These are phyloP conservation scores for Zelleria hepariella DNA, from an alignment of 2,888 invertebrate genomes.

Conservation along the genomic window DNA sequence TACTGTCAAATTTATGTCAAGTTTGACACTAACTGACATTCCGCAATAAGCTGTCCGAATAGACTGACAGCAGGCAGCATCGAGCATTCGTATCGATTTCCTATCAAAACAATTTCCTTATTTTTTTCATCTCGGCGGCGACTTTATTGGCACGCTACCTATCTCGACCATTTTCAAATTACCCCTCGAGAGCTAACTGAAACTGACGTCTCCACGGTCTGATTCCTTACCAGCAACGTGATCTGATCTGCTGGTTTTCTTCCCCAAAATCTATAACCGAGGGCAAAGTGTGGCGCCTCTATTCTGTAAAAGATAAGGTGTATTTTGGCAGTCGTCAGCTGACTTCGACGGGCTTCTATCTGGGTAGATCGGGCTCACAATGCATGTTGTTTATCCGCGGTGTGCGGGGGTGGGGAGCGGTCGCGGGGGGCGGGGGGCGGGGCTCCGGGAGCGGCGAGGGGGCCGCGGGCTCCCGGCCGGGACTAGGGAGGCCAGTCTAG, in stretches of 20 bases:
- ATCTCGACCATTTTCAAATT: neutral
- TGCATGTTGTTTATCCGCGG: slow-evolving; percentile 70
- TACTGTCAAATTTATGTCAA: too few relatives aligned
- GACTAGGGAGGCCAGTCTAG: too few relatives aligned
- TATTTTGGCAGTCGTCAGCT: neutral
- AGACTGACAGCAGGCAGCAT: too few relatives aligned
- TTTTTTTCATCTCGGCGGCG: neutral
- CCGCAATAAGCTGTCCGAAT: too few relatives aligned
- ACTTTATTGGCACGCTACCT: neutral
- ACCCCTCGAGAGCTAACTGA: neutral
- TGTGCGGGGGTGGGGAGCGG: slow-evolving; percentile 36
- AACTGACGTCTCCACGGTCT: slow-evolving; percentile 3
- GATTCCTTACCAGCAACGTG: slow-evolving; percentile 2
- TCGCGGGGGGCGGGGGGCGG: slow-evolving; percentile 27
- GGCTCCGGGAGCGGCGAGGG: slow-evolving; percentile 27
- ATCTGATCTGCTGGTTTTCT: too few relatives aligned
- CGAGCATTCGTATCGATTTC: neutral
- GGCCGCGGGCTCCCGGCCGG: slow-evolving; percentile 48
- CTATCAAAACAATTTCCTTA: neutral
- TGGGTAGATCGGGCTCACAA: slow-evolving; percentile 47
- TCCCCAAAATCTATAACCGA: slow-evolving; percentile 56
- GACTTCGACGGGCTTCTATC: neutral
- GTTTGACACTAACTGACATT: too few relatives aligned
- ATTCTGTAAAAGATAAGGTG: neutral
- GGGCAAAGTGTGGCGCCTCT: neutral